These are phyloP conservation scores for Tiliacea aurago DNA, from an alignment of 2,888 invertebrate species.

Conservation along the genomic window DNA sequence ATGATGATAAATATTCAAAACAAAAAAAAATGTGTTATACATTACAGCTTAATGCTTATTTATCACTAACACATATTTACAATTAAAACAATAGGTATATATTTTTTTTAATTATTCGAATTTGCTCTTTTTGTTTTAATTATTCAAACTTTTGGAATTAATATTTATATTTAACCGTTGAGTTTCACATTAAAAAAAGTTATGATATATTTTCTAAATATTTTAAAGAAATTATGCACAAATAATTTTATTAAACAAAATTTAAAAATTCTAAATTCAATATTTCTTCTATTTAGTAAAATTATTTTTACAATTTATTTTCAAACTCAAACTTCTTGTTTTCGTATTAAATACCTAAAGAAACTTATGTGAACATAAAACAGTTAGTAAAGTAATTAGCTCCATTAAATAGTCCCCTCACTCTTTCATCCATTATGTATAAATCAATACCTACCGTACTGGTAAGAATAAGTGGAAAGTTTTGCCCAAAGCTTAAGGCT, in stretches of 20 bases:
- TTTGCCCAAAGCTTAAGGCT: constrained; percentile 3
- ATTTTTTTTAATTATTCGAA: constrained; percentile 23
- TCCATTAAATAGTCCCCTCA: background rate
- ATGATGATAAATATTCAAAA: background rate
- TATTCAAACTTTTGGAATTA: background rate
- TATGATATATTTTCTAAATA: background rate
- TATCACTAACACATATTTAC: constrained; percentile 24
- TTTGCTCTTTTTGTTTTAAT: background rate
- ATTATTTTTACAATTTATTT: background rate
- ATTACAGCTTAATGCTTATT: constrained; percentile 57
- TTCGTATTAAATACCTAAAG: too few species aligned
- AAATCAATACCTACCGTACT: constrained; percentile 26
- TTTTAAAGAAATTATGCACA: background rate
- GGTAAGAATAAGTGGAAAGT: constrained; percentile 41
- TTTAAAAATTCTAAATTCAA: too few species aligned
- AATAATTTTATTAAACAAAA: fast-evolving
- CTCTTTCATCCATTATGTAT: background rate
- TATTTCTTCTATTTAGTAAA: too few species aligned
- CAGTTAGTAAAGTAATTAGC: background rate
- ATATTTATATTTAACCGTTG: background rate
- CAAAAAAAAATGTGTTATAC: constrained; percentile 11
- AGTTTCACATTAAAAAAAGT: background rate
- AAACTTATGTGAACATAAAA: background rate
- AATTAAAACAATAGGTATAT: constrained; percentile 13
- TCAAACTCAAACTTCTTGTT: background rate